Base-by-base conservation (phyloP, 2,113 vertebrate species). In the Cromileptes altivelis region DNA sequence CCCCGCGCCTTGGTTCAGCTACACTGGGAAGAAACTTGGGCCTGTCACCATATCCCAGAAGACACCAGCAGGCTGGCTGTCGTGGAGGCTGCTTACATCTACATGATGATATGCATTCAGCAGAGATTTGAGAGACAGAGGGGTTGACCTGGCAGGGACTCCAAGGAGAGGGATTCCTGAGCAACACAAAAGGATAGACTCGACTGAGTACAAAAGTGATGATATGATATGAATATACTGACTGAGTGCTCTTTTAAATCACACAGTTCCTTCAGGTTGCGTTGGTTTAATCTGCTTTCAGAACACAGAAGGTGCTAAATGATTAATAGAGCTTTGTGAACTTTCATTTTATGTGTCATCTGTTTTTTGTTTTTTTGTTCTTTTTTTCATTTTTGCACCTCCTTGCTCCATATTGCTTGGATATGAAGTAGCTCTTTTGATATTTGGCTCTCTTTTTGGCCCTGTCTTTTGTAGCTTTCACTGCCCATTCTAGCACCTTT, bases 41-140 rank as follows among this genome's bases (percentile, higher is more conserved):
- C 49, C 70, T 88, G 75, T 90, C 84, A 85, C 63, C 15, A 58
- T 65, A 68, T 87, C 74, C 68, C 84, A 71, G 53, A 86, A 79
- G 82, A 77, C 76, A 56, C 1, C 84, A 85, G 67, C 67, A 76
- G 75, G 58, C 65, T 65, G 50, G 80, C 64, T 85, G 85, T 88
- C 78, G 45, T 65, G 47, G 70, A 62, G 27, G 61, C 72, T 74
- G 78, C 81, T 80, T 87, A 27, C 80, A 86, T 85, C 80, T 81
- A 37, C 73, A 84, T 75, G 81, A 86, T 89, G 65, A 78, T 74
- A 80, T 60, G 76, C 64, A 55, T 47, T 75, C 84, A 63, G 81
- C 62, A 49, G 60, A 64, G 70, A 67, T 37, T 77, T 83, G 80
- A 80, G 65, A 75, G 78, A 68, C 47, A 80, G 61, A 78, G 47